Base-by-base conservation (phyloP, 2,113 vertebrate genomes). In the Eleginops maclovinus region DNA sequence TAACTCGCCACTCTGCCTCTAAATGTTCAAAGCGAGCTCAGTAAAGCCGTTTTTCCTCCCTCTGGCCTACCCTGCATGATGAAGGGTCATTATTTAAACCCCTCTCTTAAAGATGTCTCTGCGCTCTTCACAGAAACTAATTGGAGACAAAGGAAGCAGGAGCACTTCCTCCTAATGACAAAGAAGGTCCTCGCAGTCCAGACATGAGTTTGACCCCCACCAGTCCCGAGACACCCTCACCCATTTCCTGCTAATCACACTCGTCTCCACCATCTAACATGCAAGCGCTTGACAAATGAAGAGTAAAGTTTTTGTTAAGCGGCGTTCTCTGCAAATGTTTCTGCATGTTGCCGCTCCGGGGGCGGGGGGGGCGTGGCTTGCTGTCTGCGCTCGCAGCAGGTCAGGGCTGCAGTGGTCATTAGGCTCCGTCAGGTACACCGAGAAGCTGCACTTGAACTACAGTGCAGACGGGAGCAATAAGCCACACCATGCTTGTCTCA, bases 61-160 rank as follows among this genome's bases (percentile, higher is more conserved):
- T 72, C 77, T 84, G 85, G 86, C 81, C 84, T 84, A 67, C 77
- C 58, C 41, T 66, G 77, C 62, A 79, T 92, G 91, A 93, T 94
- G 93, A 93, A 88, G 87, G 92, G 93, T 94, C 89, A 94, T 95
- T 94, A 94, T 92, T 94, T 89, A 89, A 93, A 91, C 87, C 88
- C 88, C 81, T 82, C 90, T 92, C 84, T 94, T 94, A 90, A 94
- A 92, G 88, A 91, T 90, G 90, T 87, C 90, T 90, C 85, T 75
- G 47, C 54, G 46, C 84, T 89, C 89, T 85, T 92, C 89, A 85
- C 85, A 93, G 86, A 93, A 90, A 88, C 93, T 94, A 94, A 94
- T 95, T 94, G 93, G 87, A 94, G 93, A 94, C 93, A 92, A 94
- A 94, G 85, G 89, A 93, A 91, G 79, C 77, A 53, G 74, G 73